Evolutionary conservation across 2,113 vertebrate genomes (phyloP), one percentile per base, ranked within the genome.

Genomic region (Ranitomeya variabilis): DNA sequence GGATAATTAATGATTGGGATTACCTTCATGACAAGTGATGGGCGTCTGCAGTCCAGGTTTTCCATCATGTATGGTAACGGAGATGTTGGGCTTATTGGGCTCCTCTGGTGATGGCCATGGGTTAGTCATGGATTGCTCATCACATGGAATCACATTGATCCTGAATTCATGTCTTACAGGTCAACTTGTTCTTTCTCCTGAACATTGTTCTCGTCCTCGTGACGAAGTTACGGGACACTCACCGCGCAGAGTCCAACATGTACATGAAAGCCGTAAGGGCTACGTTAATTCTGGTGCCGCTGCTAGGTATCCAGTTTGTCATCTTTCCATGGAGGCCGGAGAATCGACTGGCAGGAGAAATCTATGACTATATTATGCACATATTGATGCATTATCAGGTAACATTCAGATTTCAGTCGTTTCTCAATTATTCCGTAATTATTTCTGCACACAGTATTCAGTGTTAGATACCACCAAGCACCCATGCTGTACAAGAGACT

Each of bases 191-290:
- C 95, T 99, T 99, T 91, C 92, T 99, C 90, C 95, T 99, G 23
- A 99, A 99, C 87, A 99, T 99, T 11, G 97, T 99, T 54, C 95
- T 98, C 26, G 98, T 99, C 86, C 91, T 99, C 80, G 97, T 99
- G 91, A 98, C 96, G 83, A 99, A 99, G 90, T 91, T 99, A 71
- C 94, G 96, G 90, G 95, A 99, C 66, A 97, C 96, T 0, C 98
- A 98, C 89, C 95, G 97, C 16, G 96, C 96, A 0, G 98, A 99
- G 90, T 96, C 96, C 60, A 96, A 97, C 93, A 97, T 99, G 97
- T 99, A 99, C 87, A 97, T 99, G 97, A 99, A 99, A 93, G 98
- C 97, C 1, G 98, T 99, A 90, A 95, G 97, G 91, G 98, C 98
- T 91, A 98, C 98, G 7, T 93, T 99, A 89, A 96, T 99, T 91